A percentile compares a stretch with the other conserved stretches of the same genome.
Evolutionary conservation across 2,888 invertebrate genomes (phyloP).

Genomic region (Diarsia rubi): DNA sequence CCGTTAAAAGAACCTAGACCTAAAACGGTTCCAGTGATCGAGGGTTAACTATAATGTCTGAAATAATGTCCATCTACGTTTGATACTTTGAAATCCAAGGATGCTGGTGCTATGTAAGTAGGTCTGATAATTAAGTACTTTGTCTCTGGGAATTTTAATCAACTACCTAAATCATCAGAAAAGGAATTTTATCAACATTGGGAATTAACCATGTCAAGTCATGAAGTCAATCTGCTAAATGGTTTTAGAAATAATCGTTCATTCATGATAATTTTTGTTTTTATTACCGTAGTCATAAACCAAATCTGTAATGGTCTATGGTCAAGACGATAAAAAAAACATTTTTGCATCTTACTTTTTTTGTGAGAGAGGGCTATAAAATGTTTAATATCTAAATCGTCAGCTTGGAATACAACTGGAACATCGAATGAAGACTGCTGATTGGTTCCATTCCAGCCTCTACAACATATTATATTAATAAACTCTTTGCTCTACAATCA

Average conservation of each 20-base stretch:
- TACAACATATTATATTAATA: no score
- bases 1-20: conserved; percentile 1
- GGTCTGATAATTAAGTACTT: background rate
- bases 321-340: background rate
- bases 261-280: no score
- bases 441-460: background rate
- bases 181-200: background rate
- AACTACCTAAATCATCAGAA: background rate
- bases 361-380: background rate
- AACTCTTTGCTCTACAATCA: conserved; percentile 14
- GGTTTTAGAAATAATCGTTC: no score
- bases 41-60: no score
- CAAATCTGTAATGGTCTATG: conserved; percentile 2
- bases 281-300: background rate
- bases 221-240: background rate
- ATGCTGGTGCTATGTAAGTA: background rate
- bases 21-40: background rate
- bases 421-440: background rate
- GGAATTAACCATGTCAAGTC: background rate
- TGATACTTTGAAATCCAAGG: background rate
- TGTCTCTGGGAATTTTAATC: background rate
- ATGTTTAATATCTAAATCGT: background rate
- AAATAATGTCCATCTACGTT: background rate
- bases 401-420: background rate
- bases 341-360: background rate